Base-by-base conservation (phyloP, 1,140 invertebrate genomes). In the Pogonomyrmex californicus region DNA sequence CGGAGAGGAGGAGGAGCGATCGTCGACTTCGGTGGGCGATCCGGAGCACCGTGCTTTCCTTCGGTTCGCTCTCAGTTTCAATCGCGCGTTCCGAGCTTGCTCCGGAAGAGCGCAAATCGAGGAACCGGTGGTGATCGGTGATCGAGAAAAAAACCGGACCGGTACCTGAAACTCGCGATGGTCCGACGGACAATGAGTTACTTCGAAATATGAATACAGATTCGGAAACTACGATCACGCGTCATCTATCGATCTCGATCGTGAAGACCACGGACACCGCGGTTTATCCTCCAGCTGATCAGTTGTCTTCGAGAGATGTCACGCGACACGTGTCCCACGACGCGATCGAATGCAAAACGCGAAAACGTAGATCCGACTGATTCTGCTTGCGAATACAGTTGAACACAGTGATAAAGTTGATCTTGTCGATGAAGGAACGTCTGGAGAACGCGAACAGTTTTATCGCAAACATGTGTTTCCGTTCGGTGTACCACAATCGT, bases 31-130 rank as follows among this genome's bases (percentile, higher is more conserved):
- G 86, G 85, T 79, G 82, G 76, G 68, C 82, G 81, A 75, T 75
- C 47, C 66, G 33, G 87, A 86, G 73, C 58, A 63, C 85, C 47
- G 65, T 33, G 82, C 63, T 75, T 77, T 63, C 76, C 63, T 79
- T 81, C 77, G 68, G 44, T 30, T 36, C 82, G 68, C 65, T 75
- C 86, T 92, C 92, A 92, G 92, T 93, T 88, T 89, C 88, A 82
- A 87, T 88, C 88, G 91, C 88, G 92, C 91, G 76, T 85, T 88
- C 90, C 62, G 62, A 82, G 76, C 87, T 82, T 51, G 71, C 85
- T 85, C 66, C 73, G 36, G 41, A 49, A 62, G 81, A 85, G 82
- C 85, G 76, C 49, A 12, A 44, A 44, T 3, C 36, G 75, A 23
- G 23, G 1, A 68, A 9, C 5, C 65, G 65, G 41, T n/a, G 7